Base-by-base conservation (phyloP, 2,888 invertebrate species). In the Myathropa florea region DNA sequence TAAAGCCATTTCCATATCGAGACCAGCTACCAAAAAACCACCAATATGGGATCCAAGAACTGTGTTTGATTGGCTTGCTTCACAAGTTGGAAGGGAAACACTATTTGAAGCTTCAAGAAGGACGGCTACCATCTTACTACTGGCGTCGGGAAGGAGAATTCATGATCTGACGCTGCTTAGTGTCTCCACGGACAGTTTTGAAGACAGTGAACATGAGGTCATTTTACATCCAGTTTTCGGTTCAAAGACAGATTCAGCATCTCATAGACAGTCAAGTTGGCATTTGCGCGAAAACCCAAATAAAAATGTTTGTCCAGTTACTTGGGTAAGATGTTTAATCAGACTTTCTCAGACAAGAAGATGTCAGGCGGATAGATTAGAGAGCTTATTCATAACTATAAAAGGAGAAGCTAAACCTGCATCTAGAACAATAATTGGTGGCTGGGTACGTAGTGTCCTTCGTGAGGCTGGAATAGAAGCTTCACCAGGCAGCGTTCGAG, bases 161-260 rank as follows among this genome's bases (percentile, higher is more conserved):
- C 72, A 72, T 36, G 71, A 79, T n/a, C 57, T 79, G n/a, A 79
- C 65, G 2, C 57, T 79, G 12, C 64, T 72, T 4, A 78, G 30
- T 23, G 21, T 61, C 1, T 61, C 61, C 3, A 7, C 30, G 1
- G 72, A 61, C 0, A 30, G n/a, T 33, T 65, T 24, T 10, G n/a
- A 21, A 46, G 70, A 64, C n/a, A 28, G 14, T 14, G 57, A 71
- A 0, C 39, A 36, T 3, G 28, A 57, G 12, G 60, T 79, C 53
- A 65, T 72, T 65, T 30, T 79, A 10, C 68, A 59, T 71, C 65
- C 71, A 26, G 9, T 21, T 7, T 67, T 77, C 26, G 60, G 53
- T 24, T 68, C 68, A 26, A 77, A 77, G 10, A 77, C 68, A 0
- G 77, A 77, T 39, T 61, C 33, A 33, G n/a, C 68, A 1, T 12